Conservation (phyloP, 2,888 invertebrate genomes). For the Aphrophora alni region DNA sequence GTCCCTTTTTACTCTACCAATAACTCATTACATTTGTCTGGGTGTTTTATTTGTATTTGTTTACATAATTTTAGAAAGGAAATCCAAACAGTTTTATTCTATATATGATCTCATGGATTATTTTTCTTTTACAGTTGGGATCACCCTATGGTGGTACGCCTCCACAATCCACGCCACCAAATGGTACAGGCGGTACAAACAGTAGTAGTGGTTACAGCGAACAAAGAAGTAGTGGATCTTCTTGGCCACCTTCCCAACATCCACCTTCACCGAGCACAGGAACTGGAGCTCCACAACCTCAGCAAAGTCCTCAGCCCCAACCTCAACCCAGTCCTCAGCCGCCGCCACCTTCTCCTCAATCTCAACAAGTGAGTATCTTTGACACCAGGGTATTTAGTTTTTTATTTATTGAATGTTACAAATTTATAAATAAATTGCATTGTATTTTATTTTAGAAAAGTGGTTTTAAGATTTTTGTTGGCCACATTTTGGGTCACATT, state of each 20-base stretch:
- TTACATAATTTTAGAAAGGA: no score
- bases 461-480: no score
- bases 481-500: no score
- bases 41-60: no score
- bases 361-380: slow-evolving; percentile 52
- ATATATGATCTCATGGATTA: no score
- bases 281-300: slow-evolving; percentile 42
- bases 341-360: slow-evolving; percentile 59
- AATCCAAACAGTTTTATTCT: no score
- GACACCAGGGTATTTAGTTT: slow-evolving; percentile 55
- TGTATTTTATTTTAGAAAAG: no score
- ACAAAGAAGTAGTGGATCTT: slow-evolving; percentile 37
- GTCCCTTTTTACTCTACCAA: no score
- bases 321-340: slow-evolving; percentile 52
- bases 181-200: slow-evolving; percentile 32
- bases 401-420: neutral
- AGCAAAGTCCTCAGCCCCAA: slow-evolving; percentile 41
- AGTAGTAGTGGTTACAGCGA: slow-evolving; percentile 29
- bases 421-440: no score
- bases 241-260: slow-evolving; percentile 54
- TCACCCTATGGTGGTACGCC: slow-evolving; percentile 21
- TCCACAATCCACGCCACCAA: slow-evolving; percentile 27
- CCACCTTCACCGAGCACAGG: slow-evolving; percentile 53
- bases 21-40: no score
- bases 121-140: slow-evolving; percentile 26